Evolutionary conservation across 2,888 invertebrate genomes (phyloP).

Genomic region (Netelia virgata): DNA sequence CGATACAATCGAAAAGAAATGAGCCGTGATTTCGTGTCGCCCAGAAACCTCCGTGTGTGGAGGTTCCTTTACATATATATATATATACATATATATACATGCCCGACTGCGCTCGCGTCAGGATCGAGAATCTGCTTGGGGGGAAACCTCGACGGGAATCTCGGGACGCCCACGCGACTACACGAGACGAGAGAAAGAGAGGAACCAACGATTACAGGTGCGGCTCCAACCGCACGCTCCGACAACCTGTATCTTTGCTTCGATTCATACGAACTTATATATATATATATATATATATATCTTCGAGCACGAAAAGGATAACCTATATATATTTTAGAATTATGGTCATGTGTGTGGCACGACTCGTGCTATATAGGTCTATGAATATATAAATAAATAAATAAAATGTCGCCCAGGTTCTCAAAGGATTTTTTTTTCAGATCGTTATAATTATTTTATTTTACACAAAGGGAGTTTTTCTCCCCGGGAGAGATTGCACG

Average conservation of each 20-base stretch:
- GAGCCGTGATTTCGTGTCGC: slow-evolving; percentile 69
- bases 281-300: slow-evolving; percentile 37
- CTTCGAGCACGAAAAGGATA: background rate
- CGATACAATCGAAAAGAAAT: slow-evolving; percentile 68
- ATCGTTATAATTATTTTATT: background rate
- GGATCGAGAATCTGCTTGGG: slow-evolving; percentile 55
- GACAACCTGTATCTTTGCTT: slow-evolving; percentile 80
- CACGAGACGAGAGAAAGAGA: slow-evolving; percentile 59
- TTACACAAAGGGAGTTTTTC: background rate
- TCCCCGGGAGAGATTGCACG: no score
- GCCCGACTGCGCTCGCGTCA: slow-evolving; percentile 44
- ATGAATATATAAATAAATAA: slow-evolving; percentile 26
- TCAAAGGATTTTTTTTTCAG: background rate
- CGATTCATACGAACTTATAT: slow-evolving; percentile 51
- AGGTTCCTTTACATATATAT: slow-evolving; percentile 13
- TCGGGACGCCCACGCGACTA: slow-evolving; percentile 79
- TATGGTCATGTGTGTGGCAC: slow-evolving; percentile 17
- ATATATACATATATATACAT: background rate
- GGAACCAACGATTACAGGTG: slow-evolving; percentile 81
- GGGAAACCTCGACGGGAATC: slow-evolving; percentile 64
- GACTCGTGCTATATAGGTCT: slow-evolving; percentile 5
- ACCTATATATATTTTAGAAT: slow-evolving; percentile 23
- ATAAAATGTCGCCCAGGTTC: slow-evolving; percentile 1
- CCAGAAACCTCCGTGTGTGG: slow-evolving; percentile 51
- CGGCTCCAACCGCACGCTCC: slow-evolving; percentile 74